Conservation (phyloP, 1,140 invertebrate species). For the Drosophila navojoa region DNA sequence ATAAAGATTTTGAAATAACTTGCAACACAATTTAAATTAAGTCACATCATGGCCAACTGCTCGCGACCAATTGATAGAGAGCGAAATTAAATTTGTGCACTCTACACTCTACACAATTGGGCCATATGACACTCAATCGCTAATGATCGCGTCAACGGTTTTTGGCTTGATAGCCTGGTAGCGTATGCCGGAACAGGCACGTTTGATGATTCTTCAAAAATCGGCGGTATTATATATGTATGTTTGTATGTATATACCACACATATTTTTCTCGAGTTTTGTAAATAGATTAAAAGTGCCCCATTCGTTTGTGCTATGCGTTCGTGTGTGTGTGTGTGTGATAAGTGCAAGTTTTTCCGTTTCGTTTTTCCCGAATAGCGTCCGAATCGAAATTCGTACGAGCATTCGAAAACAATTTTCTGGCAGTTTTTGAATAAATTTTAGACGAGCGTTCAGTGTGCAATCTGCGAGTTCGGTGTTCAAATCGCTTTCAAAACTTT, state of each 20-base stretch:
- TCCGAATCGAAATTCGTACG: conserved; percentile 24
- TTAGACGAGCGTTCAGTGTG: conserved; percentile 58
- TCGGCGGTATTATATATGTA: conserved; percentile 33
- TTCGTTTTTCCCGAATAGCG: conserved; percentile 25
- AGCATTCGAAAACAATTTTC: conserved; percentile 30
- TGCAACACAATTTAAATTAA: conserved; percentile 52
- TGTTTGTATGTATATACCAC: conserved; percentile 21
- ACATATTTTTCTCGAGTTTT: conserved; percentile 61
- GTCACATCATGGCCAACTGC: conserved; percentile 46
- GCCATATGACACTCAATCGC: conserved; percentile 33
- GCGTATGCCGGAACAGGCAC: conserved; percentile 40
- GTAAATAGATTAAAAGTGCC: conserved; percentile 71
- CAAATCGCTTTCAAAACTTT: conserved; percentile 30
- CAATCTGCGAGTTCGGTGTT: conserved; percentile 31
- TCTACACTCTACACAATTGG: conserved; percentile 30
- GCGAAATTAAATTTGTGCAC: conserved; percentile 56
- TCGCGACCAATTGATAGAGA: conserved; percentile 39
- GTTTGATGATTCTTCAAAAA: conserved; percentile 48
- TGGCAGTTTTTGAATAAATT: conserved; percentile 25
- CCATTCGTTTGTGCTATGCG: conserved; percentile 28
- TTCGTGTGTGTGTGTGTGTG: conserved; percentile 1
- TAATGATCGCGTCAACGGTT: conserved; percentile 2
- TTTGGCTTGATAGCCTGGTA: conserved; percentile 8
- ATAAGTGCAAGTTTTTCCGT: conserved; percentile 56
- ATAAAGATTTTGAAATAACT: conserved; percentile 23